A percentile compares a stretch with the other conserved stretches of the same genome.
These are phyloP conservation scores for Tinea trinotella DNA, from an alignment of 2,888 invertebrate genomes.

Conservation along the genomic window DNA sequence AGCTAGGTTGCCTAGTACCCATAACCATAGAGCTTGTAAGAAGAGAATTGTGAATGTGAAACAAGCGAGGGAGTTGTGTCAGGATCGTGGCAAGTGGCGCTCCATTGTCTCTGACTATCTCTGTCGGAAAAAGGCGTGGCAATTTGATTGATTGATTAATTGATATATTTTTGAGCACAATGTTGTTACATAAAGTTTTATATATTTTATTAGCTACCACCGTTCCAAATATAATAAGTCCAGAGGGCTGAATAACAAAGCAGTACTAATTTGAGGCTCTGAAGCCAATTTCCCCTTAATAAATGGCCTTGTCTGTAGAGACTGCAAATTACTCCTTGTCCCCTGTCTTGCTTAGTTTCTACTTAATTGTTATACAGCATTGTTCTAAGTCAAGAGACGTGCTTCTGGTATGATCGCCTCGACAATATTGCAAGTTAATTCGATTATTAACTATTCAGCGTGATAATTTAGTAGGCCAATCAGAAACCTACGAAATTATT, in stretches of 20 bases:
- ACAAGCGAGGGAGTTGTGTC: no score
- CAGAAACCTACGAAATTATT: neutral
- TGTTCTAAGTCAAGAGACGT: neutral
- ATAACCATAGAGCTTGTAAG: no score
- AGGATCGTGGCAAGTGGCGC: no score
- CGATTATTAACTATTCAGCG: neutral
- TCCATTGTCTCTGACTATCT: no score
- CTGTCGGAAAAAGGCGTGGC: no score
- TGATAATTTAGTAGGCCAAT: no score
- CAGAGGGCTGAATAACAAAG: constrained; percentile 29
- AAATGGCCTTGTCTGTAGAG: constrained; percentile 33
- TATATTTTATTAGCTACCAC: no score
- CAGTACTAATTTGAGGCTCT: constrained; percentile 34
- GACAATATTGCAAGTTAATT: neutral
- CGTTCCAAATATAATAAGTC: neutral
- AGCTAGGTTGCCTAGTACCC: no score
- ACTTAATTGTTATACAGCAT: constrained; percentile 22
- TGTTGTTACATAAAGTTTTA: no score
- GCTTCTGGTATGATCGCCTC: neutral
- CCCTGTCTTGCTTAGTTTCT: constrained; percentile 15
- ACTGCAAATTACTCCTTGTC: constrained; percentile 29
- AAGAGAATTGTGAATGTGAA: no score
- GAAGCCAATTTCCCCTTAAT: constrained; percentile 42
- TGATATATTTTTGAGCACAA: no score
- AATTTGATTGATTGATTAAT: no score